phyloP scores from a whole-genome alignment of 2,888 invertebrate genomes.

The Drosophila heteroneura region DNA sequence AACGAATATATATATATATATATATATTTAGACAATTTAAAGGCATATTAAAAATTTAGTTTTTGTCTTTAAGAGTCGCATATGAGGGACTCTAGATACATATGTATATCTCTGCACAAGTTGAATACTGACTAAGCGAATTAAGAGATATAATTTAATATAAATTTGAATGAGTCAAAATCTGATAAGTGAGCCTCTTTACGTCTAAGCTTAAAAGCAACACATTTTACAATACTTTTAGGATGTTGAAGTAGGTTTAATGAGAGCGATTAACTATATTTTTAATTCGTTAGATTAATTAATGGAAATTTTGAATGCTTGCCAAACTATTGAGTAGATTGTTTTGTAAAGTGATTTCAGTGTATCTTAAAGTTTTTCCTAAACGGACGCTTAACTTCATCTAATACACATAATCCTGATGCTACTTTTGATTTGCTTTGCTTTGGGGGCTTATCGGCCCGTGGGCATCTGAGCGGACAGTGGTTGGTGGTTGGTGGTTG shows the following conservation, averaged over 20 bases:
- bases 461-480: slow-evolving; percentile 48
- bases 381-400: background rate
- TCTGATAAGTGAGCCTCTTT: background rate
- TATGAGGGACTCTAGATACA: background rate
- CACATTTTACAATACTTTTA: background rate
- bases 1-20: no score
- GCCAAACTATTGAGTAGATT: background rate
- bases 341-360: background rate
- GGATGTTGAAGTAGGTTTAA: background rate
- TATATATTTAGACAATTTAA: background rate
- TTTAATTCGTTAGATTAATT: background rate
- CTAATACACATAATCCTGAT: slow-evolving; percentile 27
- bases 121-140: background rate
- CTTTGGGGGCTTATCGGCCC: slow-evolving; percentile 41
- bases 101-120: background rate
- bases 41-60: background rate
- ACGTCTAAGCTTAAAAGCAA: background rate
- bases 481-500: slow-evolving; percentile 5
- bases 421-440: slow-evolving; percentile 12
- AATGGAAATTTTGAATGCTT: background rate
- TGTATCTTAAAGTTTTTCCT: background rate
- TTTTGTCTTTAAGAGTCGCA: background rate
- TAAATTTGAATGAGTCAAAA: background rate
- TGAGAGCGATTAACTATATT: background rate
- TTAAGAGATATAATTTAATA: background rate